A percentile compares a stretch with the other conserved stretches of the same genome.
Evolutionary conservation across 2,888 invertebrate species (phyloP).

Genomic region (Meganola albula): DNA sequence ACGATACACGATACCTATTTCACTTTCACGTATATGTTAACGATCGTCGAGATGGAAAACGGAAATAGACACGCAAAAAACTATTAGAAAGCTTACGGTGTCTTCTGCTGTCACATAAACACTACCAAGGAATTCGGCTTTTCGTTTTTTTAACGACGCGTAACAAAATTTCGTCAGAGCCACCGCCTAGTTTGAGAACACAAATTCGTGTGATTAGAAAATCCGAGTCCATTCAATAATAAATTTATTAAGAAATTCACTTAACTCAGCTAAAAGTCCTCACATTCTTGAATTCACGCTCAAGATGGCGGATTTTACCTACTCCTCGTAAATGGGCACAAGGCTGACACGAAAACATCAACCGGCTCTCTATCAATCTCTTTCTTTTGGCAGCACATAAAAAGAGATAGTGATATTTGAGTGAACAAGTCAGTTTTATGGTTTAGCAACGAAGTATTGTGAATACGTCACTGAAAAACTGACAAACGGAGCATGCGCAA

Average conservation of each 20-base stretch:
- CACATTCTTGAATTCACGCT: slow-evolving; percentile 80
- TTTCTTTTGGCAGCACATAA: slow-evolving; percentile 53
- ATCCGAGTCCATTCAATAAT: slow-evolving; percentile 66
- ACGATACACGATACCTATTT: slow-evolving; percentile 54
- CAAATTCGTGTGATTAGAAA: slow-evolving; percentile 45
- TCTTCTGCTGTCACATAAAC: slow-evolving; percentile 77
- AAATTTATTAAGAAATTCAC: slow-evolving; percentile 67
- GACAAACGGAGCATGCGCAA: slow-evolving; percentile 70
- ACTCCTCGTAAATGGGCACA: slow-evolving; percentile 77
- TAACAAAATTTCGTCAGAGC: slow-evolving; percentile 43
- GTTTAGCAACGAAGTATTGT: slow-evolving; percentile 55
- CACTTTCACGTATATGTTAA: slow-evolving; percentile 73
- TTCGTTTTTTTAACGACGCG: slow-evolving; percentile 50
- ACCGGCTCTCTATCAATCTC: slow-evolving; percentile 70
- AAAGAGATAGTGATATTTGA: slow-evolving; percentile 66
- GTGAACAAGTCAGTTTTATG: slow-evolving; percentile 59
- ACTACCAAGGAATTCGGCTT: slow-evolving; percentile 70
- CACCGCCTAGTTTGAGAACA: slow-evolving; percentile 42
- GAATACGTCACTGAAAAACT: slow-evolving; percentile 61
- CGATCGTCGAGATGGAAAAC: slow-evolving; percentile 72
- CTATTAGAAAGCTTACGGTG: slow-evolving; percentile 78
- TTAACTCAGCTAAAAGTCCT: slow-evolving; percentile 70
- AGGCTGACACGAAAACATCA: slow-evolving; percentile 79
- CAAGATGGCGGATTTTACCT: slow-evolving; percentile 81
- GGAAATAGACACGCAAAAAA: slow-evolving; percentile 76